These are phyloP conservation scores for Macrophya annulata DNA, from an alignment of 2,888 invertebrate genomes.

Conservation along the genomic window DNA sequence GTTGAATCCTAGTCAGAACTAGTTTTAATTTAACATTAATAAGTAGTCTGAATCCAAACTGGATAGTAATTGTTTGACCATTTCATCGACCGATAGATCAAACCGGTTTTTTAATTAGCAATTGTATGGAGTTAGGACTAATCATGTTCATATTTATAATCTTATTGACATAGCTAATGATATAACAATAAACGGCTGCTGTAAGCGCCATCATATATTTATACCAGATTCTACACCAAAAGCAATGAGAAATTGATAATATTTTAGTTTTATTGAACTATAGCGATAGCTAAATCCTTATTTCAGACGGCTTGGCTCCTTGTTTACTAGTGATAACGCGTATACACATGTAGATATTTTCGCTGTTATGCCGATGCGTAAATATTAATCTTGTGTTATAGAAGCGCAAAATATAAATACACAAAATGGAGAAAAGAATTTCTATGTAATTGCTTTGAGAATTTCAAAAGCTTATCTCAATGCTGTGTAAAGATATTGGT, in stretches of 20 bases:
- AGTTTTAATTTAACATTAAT: conserved; percentile 32
- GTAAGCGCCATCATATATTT: background rate
- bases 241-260: background rate
- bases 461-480: background rate
- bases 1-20: conserved; percentile 3
- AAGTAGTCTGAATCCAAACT: background rate
- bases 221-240: background rate
- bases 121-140: background rate
- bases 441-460: background rate
- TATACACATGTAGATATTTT: background rate
- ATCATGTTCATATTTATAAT: background rate
- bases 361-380: background rate
- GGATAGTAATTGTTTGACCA: background rate
- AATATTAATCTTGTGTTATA: background rate
- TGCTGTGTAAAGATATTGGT: background rate
- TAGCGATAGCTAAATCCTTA: background rate
- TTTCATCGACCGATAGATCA: background rate
- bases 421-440: background rate
- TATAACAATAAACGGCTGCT: conserved; percentile 14
- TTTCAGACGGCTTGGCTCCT: conserved; percentile 37
- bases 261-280: background rate
- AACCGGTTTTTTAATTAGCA: background rate
- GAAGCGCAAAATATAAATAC: background rate
- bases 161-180: background rate
- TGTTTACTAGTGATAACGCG: background rate